Evolutionary conservation across 2,888 invertebrate species (phyloP), one percentile per base, ranked within the genome.

Genomic region (Hydraecia micacea): DNA sequence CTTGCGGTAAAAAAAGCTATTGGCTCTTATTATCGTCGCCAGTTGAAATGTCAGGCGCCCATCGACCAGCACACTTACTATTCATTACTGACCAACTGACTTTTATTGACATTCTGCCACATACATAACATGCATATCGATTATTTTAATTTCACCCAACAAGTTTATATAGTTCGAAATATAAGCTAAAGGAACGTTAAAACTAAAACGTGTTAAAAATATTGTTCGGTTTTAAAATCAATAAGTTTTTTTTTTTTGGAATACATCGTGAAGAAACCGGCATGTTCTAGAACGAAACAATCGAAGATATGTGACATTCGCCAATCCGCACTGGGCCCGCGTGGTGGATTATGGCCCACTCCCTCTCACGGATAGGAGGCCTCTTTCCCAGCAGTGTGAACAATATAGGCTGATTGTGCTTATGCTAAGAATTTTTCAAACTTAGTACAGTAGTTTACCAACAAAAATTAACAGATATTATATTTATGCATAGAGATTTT

Each of bases 81-180:
- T 85, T 81, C 68, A 80, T 82, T 84, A 86, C 80, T 58, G 77
- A 78, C 75, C 80, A 74, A 79, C 78, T 69, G 81, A 83, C 86
- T 83, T 72, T 86, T 81, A 87, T 84, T 80, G 83, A 82, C 81
- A 82, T 84, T 77, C 80, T 68, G 78, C 80, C 75, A 80, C 87
- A 74, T 85, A 78, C 55, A 75, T 81, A 77, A 77, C 58, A 80
- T 82, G 75, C 58, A 78, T 82, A 82, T 75, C 75, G 84, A 86
- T 82, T 71, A 79, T 74, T 81, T 80, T 84, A 81, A 82, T 84
- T 84, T 86, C 49, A 76, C 7, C 60, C 58, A 52, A 80, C 76
- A 79, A 84, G 68, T 77, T 84, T 73, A 78, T 69, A 71, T 72
- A 74, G 63, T 71, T 42, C 18, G n/a, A 32, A 69, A 74, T 63